A percentile compares a stretch with the other conserved stretches of the same genome.
Evolutionary conservation across 2,888 invertebrate species (phyloP).

Genomic region (Cantharis flavilabris): DNA sequence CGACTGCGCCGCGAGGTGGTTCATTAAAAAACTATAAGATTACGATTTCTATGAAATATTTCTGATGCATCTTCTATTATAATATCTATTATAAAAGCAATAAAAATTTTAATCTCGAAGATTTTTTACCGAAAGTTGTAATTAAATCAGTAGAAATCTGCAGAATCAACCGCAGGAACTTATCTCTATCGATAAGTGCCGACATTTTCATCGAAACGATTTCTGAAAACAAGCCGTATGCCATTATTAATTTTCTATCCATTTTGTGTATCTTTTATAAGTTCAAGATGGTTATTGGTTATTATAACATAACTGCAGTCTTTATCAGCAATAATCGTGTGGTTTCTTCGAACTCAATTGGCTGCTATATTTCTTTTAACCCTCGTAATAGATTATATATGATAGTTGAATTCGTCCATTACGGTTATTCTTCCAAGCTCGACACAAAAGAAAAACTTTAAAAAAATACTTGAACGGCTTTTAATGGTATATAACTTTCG

Average conservation of each 20-base stretch:
- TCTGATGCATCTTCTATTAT: not conserved
- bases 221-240: not conserved
- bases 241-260: not conserved
- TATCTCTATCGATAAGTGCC: not conserved
- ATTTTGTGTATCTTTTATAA: not conserved
- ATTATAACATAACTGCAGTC: constrained; percentile 41
- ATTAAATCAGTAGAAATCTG: not conserved
- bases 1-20: constrained; percentile 10
- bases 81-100: not conserved
- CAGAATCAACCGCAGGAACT: not conserved
- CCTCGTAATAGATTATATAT: constrained; percentile 11
- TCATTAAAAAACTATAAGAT: constrained; percentile 13
- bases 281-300: not conserved
- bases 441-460: not conserved
- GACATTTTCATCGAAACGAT: not conserved
- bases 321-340: constrained; percentile 52
- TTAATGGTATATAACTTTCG: not conserved
- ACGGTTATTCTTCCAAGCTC: not conserved
- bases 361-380: constrained; percentile 13
- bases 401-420: not conserved
- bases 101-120: not conserved
- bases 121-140: not conserved
- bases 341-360: constrained; percentile 42
- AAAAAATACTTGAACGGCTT: not conserved
- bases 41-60: constrained; percentile 3